phyloP scores from a whole-genome alignment of 1,140 invertebrate species.

The Drosophila tsacasi region DNA sequence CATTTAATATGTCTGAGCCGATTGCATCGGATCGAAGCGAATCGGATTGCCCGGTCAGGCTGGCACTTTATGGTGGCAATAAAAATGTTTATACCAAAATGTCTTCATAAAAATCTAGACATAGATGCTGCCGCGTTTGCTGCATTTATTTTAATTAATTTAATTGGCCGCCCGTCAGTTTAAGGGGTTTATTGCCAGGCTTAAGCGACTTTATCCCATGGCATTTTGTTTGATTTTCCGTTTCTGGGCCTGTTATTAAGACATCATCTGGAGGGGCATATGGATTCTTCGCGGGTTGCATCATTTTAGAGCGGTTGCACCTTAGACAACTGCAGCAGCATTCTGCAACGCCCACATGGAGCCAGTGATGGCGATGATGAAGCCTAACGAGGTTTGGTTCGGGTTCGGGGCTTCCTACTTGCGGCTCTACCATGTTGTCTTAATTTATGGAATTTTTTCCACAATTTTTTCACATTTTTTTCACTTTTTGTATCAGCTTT shows the following conservation, averaged over 20 bases:
- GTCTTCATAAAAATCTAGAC: slow-evolving; percentile 48
- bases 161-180: slow-evolving; percentile 46
- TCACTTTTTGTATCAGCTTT: slow-evolving; percentile 25
- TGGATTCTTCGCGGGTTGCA: slow-evolving; percentile 23
- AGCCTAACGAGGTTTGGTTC: slow-evolving; percentile 44
- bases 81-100: slow-evolving; percentile 59
- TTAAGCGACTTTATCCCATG: slow-evolving; percentile 11
- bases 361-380: slow-evolving; percentile 8
- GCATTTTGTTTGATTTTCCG: slow-evolving; percentile 39
- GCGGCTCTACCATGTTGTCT: slow-evolving; percentile 34
- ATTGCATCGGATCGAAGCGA: slow-evolving; percentile 36
- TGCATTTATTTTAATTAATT: slow-evolving; percentile 67
- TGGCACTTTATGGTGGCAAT: slow-evolving; percentile 53
- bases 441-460: slow-evolving; percentile 68
- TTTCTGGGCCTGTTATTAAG: slow-evolving; percentile 47
- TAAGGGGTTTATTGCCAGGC: slow-evolving; percentile 7
- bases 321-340: slow-evolving; percentile 34
- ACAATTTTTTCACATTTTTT: neutral
- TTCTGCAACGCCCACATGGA: slow-evolving; percentile 65
- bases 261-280: slow-evolving; percentile 46
- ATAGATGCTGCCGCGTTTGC: slow-evolving; percentile 1
- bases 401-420: slow-evolving; percentile 48
- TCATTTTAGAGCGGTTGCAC: slow-evolving; percentile 59
- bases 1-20: slow-evolving; percentile 52
- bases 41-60: neutral